phyloP scores from a whole-genome alignment of 2,888 invertebrate genomes.

The Brenthis hecate region DNA sequence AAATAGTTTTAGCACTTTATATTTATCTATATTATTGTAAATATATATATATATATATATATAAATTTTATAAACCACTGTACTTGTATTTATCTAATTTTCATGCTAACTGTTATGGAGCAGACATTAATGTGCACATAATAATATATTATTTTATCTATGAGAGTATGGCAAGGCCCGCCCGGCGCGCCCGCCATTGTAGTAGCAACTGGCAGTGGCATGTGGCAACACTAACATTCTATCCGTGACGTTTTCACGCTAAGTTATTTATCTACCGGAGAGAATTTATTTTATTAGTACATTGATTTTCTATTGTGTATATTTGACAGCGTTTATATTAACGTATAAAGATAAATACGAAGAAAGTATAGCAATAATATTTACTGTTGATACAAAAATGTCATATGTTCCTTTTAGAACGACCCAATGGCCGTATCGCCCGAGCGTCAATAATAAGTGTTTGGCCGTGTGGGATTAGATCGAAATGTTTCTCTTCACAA shows the following conservation, averaged over 20 bases:
- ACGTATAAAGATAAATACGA: constrained; percentile 10
- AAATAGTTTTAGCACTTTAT: too few species aligned
- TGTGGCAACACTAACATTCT: constrained; percentile 17
- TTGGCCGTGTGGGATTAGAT: constrained; percentile 57
- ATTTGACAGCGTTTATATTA: constrained; percentile 29
- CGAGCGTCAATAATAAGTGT: constrained; percentile 64
- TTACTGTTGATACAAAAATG: constrained; percentile 50
- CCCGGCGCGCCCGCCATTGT: too few species aligned
- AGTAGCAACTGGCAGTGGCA: neutral
- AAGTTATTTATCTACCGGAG: constrained; percentile 43
- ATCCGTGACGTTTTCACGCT: constrained; percentile 42
- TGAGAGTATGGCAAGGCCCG: too few species aligned
- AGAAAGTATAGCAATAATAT: constrained; percentile 19
- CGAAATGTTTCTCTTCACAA: constrained; percentile 61
- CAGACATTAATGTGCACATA: too few species aligned
- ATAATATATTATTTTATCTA: too few species aligned
- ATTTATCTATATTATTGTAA: too few species aligned
- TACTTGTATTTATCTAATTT: too few species aligned
- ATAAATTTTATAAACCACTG: too few species aligned
- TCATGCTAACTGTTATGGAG: too few species aligned
- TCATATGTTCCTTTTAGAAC: constrained; percentile 54
- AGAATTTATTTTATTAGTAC: constrained; percentile 39
- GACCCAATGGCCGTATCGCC: constrained; percentile 67
- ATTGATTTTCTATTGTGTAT: constrained; percentile 40
- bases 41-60: too few species aligned